Percentiles rank a stretch among this genome's conserved stretches.
phyloP scores from a whole-genome alignment of 2,797 vertebrate species.

The Rhinatrema bivittatum region DNA sequence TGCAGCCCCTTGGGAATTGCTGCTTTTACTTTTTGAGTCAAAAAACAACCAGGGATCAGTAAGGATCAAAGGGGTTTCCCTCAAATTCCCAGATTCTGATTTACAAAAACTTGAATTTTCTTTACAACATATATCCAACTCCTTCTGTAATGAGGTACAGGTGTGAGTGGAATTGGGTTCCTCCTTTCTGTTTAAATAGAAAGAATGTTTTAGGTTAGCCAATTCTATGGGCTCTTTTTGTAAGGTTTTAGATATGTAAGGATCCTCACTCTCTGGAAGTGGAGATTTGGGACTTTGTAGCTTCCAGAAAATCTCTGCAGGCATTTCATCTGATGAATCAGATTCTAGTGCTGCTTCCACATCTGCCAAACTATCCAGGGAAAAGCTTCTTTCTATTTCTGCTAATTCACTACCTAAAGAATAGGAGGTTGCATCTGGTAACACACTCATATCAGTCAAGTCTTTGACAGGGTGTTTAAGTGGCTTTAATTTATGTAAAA shows the following conservation, averaged over 20 bases:
- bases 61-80: conserved; percentile 46
- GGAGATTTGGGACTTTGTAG: conserved; percentile 36
- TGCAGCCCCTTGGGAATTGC: conserved; percentile 34
- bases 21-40: conserved; percentile 44
- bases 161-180: conserved; percentile 5
- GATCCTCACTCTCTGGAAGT: conserved; percentile 10
- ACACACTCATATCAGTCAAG: conserved; percentile 25
- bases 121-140: conserved; percentile 23
- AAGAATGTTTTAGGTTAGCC: conserved; percentile 35
- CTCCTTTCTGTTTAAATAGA: conserved; percentile 38
- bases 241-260: not conserved
- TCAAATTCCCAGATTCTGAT: conserved; percentile 39
- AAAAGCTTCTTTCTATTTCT: conserved; percentile 41
- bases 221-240: not conserved
- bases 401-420: conserved; percentile 13
- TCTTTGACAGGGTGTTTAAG: conserved; percentile 11
- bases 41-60: conserved; percentile 69
- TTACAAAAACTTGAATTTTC: conserved; percentile 26
- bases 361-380: conserved; percentile 47
- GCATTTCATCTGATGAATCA: conserved; percentile 53
- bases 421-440: conserved; percentile 10
- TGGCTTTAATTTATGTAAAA: conserved; percentile 13
- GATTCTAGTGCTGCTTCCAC: conserved; percentile 39
- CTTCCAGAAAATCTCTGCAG: conserved; percentile 67
- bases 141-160: conserved; percentile 21